Percentiles rank a stretch among this genome's conserved stretches.
phyloP scores from a whole-genome alignment of 2,797 vertebrate species.

The Pachyuromys duprasi region DNA sequence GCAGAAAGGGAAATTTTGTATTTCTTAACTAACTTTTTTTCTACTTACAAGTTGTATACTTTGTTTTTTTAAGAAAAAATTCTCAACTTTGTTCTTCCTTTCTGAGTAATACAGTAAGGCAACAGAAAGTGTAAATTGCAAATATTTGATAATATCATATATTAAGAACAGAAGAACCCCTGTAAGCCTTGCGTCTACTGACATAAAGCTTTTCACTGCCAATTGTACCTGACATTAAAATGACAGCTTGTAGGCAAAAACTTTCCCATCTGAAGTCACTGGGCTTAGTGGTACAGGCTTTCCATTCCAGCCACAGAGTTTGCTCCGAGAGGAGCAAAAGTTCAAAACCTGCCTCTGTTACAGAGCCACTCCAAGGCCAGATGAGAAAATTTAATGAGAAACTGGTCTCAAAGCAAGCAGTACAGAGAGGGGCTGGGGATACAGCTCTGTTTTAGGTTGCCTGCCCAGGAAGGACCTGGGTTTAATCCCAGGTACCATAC shows the following conservation, averaged over 20 bases:
- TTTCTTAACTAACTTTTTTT: not conserved
- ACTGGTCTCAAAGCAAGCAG: not conserved
- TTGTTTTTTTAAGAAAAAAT: not conserved
- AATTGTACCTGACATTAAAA: not conserved
- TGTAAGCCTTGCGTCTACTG: not conserved
- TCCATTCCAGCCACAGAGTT: not conserved
- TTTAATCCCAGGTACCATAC: not conserved
- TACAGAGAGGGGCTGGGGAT: not conserved
- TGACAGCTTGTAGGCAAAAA: not conserved
- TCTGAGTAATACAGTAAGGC: not conserved
- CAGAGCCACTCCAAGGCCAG: not conserved
- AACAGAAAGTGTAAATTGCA: not conserved
- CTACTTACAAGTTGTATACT: constrained; percentile 5
- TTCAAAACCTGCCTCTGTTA: not conserved
- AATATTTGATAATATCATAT: not conserved
- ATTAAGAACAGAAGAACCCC: constrained; percentile 54
- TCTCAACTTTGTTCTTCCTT: not conserved
- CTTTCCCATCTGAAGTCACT: not conserved
- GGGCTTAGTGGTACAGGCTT: too few species aligned
- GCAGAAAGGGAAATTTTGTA: too few species aligned
- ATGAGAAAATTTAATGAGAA: not conserved
- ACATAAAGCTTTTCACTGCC: constrained; percentile 33
- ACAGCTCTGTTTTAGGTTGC: not conserved
- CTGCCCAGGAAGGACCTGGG: not conserved
- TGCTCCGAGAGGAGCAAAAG: not conserved